Base-by-base conservation (phyloP, 2,888 invertebrate genomes). In the Amblyjoppa proteus region DNA sequence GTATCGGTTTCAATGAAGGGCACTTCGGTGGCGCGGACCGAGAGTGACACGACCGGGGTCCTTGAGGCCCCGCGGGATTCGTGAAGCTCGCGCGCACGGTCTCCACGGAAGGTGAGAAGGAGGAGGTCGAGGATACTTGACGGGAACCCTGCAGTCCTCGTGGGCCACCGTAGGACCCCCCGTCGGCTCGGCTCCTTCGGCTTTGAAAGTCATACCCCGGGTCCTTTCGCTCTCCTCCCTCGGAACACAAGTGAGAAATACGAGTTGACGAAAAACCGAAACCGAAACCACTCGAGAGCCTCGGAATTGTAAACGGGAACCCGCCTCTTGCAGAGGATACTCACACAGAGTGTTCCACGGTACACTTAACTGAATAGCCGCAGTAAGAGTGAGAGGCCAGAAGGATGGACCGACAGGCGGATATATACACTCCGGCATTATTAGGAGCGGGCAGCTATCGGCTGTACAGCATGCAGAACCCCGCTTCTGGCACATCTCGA, bases 131-230 rank as follows among this genome's bases (percentile, higher is more conserved):
- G 38, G 75, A 28, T 75, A 69, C 41, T 81, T 68, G 66, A 71
- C 68, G 76, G 58, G 70, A 51, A 77, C 2, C 28, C 61, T 28
- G 74, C 38, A 68, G 68, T 68, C 74, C 74, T 28, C 51, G 68
- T 77, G 83, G 88, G 81, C 88, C 89, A 88, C 89, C 85, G 69
- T 31, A 86, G 87, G 91, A 92, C 92, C 92, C 91, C 92, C 92
- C 90, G 92, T 91, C 89, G 92, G 88, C 87, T 87, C 76, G 86
- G 87, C 90, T 91, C 68, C 68, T 91, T 91, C 90, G 91, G 86
- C 90, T 91, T 92, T 91, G 91, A 92, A 92, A 92, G 91, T 92
- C 92, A 92, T 91, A 92, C 92, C 90, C 84, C 77, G 38, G 68
- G 84, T 84, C 79, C 82, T 83, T 84, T 81, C 58, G 82, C 86